Evolutionary conservation across 2,888 invertebrate genomes (phyloP).

Genomic region (Oeneis ivallda): DNA sequence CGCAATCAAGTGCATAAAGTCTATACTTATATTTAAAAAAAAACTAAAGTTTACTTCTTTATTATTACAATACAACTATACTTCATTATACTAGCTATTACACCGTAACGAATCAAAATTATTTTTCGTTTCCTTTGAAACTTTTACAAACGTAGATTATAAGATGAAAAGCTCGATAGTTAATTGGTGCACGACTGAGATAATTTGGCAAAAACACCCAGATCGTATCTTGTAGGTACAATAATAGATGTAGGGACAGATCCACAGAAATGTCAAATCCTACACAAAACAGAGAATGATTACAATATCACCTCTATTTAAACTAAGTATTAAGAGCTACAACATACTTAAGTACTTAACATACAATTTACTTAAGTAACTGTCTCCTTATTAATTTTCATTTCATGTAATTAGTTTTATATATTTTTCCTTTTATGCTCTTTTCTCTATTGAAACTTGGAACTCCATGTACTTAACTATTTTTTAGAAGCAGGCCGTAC

Average conservation of each 20-base stretch:
- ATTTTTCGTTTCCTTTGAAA: background rate
- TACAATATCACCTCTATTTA: background rate
- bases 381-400: no score
- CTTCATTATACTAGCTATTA: background rate
- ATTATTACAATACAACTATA: no score
- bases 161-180: conserved; percentile 25
- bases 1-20: no score
- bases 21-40: no score
- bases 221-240: conserved; percentile 29
- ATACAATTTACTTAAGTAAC: no score
- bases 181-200: conserved; percentile 29
- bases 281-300: background rate
- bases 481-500: no score
- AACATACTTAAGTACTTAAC: background rate
- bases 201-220: conserved; percentile 34
- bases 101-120: background rate
- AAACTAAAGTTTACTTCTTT: no score
- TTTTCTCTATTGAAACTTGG: no score
- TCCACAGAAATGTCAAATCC: background rate
- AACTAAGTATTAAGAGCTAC: background rate
- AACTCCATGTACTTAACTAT: no score
- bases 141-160: conserved; percentile 7
- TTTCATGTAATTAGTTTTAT: no score
- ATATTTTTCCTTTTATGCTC: no score
- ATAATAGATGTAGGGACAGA: conserved; percentile 27